Conservation (phyloP, 2,113 vertebrate genomes). For the Sebastes fasciatus region DNA sequence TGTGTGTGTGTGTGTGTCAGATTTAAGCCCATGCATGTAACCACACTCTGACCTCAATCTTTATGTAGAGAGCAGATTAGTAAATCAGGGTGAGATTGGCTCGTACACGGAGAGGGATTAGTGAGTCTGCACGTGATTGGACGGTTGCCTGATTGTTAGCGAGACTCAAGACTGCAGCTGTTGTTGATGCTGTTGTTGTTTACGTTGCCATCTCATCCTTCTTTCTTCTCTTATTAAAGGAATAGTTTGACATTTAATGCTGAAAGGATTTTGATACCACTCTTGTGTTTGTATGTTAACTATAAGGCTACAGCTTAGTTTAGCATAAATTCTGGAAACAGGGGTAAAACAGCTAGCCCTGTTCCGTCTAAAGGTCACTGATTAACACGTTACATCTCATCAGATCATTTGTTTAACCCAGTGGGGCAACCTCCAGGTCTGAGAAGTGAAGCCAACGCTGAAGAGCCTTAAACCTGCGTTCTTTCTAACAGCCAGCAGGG, state of each 20-base stretch:
- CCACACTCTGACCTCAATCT: slow-evolving; percentile 77
- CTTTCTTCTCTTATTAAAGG: neutral
- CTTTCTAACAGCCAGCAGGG: too few species aligned
- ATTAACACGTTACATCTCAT: too few species aligned
- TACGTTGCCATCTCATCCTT: neutral
- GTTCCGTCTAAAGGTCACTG: neutral
- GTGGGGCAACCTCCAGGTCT: too few species aligned
- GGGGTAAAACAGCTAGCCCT: neutral
- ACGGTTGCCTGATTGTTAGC: slow-evolving; percentile 22
- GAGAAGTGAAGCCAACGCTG: too few species aligned
- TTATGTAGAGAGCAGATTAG: slow-evolving; percentile 64
- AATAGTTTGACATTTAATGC: neutral
- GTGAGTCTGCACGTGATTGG: slow-evolving; percentile 66
- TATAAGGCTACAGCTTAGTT: neutral
- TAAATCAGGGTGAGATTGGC: slow-evolving; percentile 63
- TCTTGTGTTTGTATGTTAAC: neutral
- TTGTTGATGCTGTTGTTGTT: neutral
- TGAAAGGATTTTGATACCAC: neutral
- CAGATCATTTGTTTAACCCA: neutral
- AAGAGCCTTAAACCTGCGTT: too few species aligned
- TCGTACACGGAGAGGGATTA: slow-evolving; percentile 60
- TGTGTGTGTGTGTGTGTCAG: slow-evolving; percentile 45
- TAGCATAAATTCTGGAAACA: neutral
- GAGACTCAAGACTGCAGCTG: slow-evolving; percentile 36
- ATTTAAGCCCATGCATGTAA: slow-evolving; percentile 71